Percentiles rank a stretch among this genome's conserved stretches.
These are phyloP conservation scores for Toxostoma redivivum DNA, from an alignment of 2,113 vertebrate species.

Conservation along the genomic window DNA sequence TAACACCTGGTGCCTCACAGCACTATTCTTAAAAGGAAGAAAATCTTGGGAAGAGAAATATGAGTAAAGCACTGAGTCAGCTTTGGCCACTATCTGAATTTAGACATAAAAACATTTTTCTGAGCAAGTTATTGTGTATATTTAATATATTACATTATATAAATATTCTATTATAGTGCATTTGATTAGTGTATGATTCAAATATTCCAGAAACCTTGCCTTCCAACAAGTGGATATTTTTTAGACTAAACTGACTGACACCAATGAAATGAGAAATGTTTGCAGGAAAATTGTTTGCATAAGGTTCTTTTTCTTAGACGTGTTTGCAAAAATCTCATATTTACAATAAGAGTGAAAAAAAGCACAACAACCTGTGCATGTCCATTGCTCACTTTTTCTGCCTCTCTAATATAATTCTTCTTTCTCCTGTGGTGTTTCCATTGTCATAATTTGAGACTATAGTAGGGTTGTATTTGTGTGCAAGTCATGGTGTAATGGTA, in stretches of 20 bases:
- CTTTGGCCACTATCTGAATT: not conserved
- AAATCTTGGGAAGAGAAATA: not conserved
- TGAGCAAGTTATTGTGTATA: not conserved
- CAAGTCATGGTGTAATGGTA: not conserved
- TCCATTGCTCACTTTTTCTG: not conserved
- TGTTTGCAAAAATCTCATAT: not conserved
- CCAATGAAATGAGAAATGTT: not conserved
- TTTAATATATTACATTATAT: not conserved
- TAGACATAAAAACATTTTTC: not conserved
- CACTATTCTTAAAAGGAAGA: not conserved
- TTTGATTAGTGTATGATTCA: not conserved
- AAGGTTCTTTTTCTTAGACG: not conserved
- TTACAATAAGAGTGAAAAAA: not conserved
- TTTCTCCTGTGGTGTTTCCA: not conserved
- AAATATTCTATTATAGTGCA: not conserved
- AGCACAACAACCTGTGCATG: rapidly evolving
- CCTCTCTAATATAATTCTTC: not conserved
- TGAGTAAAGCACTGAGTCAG: not conserved
- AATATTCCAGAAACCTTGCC: not conserved
- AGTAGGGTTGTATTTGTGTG: not conserved
- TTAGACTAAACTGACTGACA: not conserved
- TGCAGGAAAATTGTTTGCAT: not conserved
- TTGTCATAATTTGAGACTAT: not conserved
- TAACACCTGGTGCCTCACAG: not conserved
- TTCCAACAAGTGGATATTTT: not conserved